Conservation (phyloP, 1,140 invertebrate species). For the Olivierus martensii region DNA sequence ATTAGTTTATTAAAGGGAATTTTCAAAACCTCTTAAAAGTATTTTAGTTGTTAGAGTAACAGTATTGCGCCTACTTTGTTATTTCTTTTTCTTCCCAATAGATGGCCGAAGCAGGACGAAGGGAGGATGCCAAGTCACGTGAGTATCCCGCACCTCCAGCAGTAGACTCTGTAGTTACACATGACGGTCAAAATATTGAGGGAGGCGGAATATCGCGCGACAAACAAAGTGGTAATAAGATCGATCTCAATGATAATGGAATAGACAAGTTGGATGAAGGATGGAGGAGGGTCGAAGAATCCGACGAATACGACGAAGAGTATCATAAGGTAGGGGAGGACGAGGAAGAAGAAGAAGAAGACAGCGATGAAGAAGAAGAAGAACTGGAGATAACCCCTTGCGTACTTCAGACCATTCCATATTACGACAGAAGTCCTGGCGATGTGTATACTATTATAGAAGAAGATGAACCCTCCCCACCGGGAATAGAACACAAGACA, state of each 20-base stretch:
- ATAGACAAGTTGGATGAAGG: too few relatives aligned
- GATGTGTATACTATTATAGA: constrained; percentile 41
- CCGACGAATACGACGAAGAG: constrained; percentile 17
- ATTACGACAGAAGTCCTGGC: constrained; percentile 36
- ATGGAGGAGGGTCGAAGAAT: constrained; percentile 9
- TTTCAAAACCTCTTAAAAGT: too few relatives aligned
- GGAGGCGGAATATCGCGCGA: too few relatives aligned
- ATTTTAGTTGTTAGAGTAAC: too few relatives aligned
- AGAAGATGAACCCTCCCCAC: constrained; percentile 37
- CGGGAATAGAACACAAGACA: constrained; percentile 34
- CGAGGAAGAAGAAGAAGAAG: constrained; percentile 11
- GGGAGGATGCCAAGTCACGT: constrained; percentile 18
- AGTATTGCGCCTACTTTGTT: too few relatives aligned
- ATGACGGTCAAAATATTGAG: too few relatives aligned
- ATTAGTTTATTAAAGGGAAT: too few relatives aligned
- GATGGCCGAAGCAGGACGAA: constrained; percentile 6
- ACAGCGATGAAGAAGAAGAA: background rate
- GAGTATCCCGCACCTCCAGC: constrained; percentile 18
- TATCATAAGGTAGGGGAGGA: constrained; percentile 19
- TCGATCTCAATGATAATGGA: too few relatives aligned
- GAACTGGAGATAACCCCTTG: constrained; percentile 1
- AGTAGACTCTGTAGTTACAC: constrained; percentile 11
- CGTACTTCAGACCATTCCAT: constrained; percentile 20
- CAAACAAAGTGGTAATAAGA: too few relatives aligned
- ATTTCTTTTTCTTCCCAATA: background rate